phyloP scores from a whole-genome alignment of 2,797 vertebrate species.

The Syngnathus rostellatus region DNA sequence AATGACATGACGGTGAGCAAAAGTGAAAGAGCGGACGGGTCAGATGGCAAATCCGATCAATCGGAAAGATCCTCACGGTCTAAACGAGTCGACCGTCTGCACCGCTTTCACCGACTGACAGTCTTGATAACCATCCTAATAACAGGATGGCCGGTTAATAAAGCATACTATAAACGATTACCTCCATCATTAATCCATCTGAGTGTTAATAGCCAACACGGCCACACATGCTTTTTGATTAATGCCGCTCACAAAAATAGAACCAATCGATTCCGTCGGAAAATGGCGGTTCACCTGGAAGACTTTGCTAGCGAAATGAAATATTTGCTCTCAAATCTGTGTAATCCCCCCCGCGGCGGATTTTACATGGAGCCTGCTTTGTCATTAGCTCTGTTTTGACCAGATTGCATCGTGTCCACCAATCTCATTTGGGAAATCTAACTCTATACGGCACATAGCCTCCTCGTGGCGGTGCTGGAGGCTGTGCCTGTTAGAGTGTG shows the following conservation, averaged over 20 bases:
- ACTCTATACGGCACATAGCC: constrained; percentile 36
- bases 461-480: constrained; percentile 46
- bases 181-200: constrained; percentile 67
- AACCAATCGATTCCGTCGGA: constrained; percentile 35
- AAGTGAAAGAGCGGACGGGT: constrained; percentile 14
- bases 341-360: constrained; percentile 37
- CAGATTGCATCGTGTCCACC: constrained; percentile 38
- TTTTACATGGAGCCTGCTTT: constrained; percentile 36
- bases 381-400: constrained; percentile 50
- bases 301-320: constrained; percentile 30
- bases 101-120: constrained; percentile 34
- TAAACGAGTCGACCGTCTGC: constrained; percentile 18
- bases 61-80: constrained; percentile 31
- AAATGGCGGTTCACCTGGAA: constrained; percentile 23
- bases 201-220: constrained; percentile 50
- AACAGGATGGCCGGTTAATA: constrained; percentile 67
- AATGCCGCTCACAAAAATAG: constrained; percentile 47
- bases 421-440: constrained; percentile 54
- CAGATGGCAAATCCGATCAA: constrained; percentile 40
- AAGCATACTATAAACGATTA: constrained; percentile 71
- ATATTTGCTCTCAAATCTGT: constrained; percentile 34
- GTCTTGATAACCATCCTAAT: constrained; percentile 57
- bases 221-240: constrained; percentile 45
- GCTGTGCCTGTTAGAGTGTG: constrained; percentile 46
- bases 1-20: constrained; percentile 23